Percentiles rank a stretch among this genome's conserved stretches.
Conservation (phyloP, 1,140 invertebrate genomes). For the Dendrolimus kikuchii region DNA sequence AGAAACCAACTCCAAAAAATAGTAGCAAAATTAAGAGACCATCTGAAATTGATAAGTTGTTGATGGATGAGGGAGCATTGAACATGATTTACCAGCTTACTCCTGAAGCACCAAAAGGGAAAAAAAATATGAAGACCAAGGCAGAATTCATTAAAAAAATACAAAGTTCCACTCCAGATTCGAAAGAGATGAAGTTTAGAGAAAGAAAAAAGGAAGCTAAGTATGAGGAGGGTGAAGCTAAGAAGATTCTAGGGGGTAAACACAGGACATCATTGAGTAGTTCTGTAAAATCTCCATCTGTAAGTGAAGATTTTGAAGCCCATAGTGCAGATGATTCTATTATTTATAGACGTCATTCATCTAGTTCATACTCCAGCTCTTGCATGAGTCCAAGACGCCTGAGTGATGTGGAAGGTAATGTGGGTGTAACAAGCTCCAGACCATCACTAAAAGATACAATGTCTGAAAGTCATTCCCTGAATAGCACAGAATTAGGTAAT, state of each 20-base stretch:
- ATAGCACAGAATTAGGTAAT: background rate
- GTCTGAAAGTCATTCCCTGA: slow-evolving; percentile 17
- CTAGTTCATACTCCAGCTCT: slow-evolving; percentile 85
- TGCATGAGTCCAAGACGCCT: slow-evolving; percentile 64
- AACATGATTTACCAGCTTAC: slow-evolving; percentile 86
- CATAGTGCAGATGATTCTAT: slow-evolving; percentile 82
- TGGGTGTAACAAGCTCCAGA: slow-evolving; percentile 13
- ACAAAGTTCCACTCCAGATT: slow-evolving; percentile 69
- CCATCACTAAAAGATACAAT: slow-evolving; percentile 7
- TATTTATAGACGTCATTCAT: slow-evolving; percentile 85
- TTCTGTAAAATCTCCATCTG: slow-evolving; percentile 67
- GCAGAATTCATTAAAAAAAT: slow-evolving; percentile 74
- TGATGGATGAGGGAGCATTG: slow-evolving; percentile 89
- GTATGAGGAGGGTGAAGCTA: slow-evolving; percentile 57
- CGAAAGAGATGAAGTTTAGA: slow-evolving; percentile 64
- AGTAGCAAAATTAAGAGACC: slow-evolving; percentile 73
- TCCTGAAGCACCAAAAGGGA: slow-evolving; percentile 63
- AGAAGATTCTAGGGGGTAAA: slow-evolving; percentile 58
- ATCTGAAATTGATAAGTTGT: slow-evolving; percentile 81
- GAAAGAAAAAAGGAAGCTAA: slow-evolving; percentile 62
- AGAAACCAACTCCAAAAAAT: slow-evolving; percentile 56
- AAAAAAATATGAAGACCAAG: slow-evolving; percentile 64
- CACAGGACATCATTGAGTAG: slow-evolving; percentile 47
- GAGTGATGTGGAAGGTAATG: slow-evolving; percentile 49
- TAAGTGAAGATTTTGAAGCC: slow-evolving; percentile 74